Percentiles rank a stretch among this genome's conserved stretches.
These are phyloP conservation scores for Holacanthus passer DNA, from an alignment of 2,113 vertebrate species.

Conservation along the genomic window DNA sequence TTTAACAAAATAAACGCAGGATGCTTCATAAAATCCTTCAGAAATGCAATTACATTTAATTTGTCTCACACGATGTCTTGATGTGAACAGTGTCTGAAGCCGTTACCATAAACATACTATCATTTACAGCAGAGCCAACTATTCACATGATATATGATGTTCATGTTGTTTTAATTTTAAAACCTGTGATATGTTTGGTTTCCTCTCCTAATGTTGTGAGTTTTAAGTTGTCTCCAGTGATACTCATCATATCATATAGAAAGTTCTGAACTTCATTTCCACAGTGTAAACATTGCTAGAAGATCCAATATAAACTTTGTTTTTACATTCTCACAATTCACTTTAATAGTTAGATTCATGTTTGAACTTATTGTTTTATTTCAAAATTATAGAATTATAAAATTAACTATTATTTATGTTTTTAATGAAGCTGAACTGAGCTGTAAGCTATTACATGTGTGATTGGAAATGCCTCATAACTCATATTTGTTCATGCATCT, in stretches of 20 bases:
- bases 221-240: background rate
- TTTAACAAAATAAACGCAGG: conserved; percentile 35
- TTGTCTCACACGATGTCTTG: background rate
- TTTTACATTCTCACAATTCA: conserved; percentile 9
- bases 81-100: background rate
- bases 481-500: conserved; percentile 41
- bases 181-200: background rate
- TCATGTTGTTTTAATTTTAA: conserved; percentile 18
- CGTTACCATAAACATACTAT: background rate
- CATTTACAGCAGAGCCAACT: background rate
- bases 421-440: conserved; percentile 51
- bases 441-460: conserved; percentile 38
- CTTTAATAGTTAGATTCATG: conserved; percentile 8
- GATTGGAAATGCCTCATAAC: conserved; percentile 44
- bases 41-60: conserved; percentile 12
- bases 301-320: conserved; percentile 40
- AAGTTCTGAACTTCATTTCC: conserved; percentile 29
- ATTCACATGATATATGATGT: background rate
- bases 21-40: conserved; percentile 2
- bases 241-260: conserved; percentile 6
- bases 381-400: conserved; percentile 21
- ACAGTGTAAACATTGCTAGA: conserved; percentile 1
- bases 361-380: conserved; percentile 28
- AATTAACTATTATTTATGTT: conserved; percentile 33
- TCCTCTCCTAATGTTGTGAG: background rate